These are phyloP conservation scores for Torymus tubicola DNA, from an alignment of 2,888 invertebrate genomes.

Conservation along the genomic window DNA sequence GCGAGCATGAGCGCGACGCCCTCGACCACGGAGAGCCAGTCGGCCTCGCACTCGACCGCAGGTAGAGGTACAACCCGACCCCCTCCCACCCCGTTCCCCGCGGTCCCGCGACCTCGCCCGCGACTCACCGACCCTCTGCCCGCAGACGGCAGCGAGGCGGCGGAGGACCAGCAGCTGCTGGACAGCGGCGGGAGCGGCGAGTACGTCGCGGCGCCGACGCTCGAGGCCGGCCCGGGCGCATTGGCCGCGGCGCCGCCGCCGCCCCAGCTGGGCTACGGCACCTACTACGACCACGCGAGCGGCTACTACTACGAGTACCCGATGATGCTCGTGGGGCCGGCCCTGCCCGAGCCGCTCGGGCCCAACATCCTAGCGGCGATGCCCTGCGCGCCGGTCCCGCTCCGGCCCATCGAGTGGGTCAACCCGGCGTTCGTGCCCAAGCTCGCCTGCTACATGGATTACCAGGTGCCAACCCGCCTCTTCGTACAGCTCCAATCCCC, in stretches of 20 bases:
- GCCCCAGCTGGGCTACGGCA: constrained; percentile 69
- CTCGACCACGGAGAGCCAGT: constrained; percentile 75
- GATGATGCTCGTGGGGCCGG: constrained; percentile 75
- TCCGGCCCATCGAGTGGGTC: constrained; percentile 77
- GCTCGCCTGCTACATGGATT: constrained; percentile 70
- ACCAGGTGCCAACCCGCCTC: constrained; percentile 65
- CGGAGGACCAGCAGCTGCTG: constrained; percentile 73
- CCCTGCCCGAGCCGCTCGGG: constrained; percentile 67
- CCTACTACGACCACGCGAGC: constrained; percentile 72
- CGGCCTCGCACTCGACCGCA: constrained; percentile 75
- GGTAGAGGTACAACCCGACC: constrained; percentile 62
- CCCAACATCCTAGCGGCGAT: constrained; percentile 73
- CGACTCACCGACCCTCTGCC: no score
- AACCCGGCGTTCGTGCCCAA: constrained; percentile 74
- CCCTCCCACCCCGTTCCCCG: background rate
- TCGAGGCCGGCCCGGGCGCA: constrained; percentile 61
- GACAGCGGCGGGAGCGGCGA: constrained; percentile 62
- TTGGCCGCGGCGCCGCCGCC: constrained; percentile 65
- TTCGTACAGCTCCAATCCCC: no score
- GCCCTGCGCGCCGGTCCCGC: constrained; percentile 76
- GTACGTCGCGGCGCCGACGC: constrained; percentile 59
- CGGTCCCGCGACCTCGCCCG: no score
- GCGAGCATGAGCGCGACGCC: constrained; percentile 74
- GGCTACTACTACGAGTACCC: constrained; percentile 75
- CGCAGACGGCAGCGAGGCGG: constrained; percentile 74